A percentile compares a stretch with the other conserved stretches of the same genome.
Conservation (phyloP, 2,797 vertebrate species). For the Ciconia nigra region DNA sequence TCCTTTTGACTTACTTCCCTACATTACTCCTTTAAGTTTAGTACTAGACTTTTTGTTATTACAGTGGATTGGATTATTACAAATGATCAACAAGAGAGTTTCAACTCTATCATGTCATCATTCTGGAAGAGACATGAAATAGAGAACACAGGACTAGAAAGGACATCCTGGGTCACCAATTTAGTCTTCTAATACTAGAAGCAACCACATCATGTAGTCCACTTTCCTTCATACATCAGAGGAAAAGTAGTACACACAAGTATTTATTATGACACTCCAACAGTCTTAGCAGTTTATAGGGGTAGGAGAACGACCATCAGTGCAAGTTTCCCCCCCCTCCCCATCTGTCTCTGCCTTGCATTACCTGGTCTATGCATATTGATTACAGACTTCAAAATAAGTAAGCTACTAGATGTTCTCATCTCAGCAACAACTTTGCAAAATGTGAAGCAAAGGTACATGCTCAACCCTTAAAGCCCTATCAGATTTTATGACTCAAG, state of each 20-base stretch:
- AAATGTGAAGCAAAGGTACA: background rate
- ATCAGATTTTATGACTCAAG: background rate
- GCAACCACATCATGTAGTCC: background rate
- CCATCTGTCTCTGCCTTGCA: background rate
- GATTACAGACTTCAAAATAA: background rate
- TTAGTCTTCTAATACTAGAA: background rate
- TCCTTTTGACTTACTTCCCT: background rate
- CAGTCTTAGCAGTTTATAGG: background rate
- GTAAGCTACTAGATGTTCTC: background rate
- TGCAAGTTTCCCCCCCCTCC: background rate
- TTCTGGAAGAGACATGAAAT: background rate
- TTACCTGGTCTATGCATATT: background rate
- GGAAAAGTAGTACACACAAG: background rate
- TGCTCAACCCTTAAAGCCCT: background rate
- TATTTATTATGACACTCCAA: background rate
- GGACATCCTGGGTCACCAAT: background rate
- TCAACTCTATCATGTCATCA: rapidly evolving
- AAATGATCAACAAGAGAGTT: background rate
- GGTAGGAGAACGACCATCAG: background rate
- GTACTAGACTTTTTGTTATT: background rate
- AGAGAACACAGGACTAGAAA: background rate
- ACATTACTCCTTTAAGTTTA: background rate
- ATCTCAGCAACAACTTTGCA: background rate
- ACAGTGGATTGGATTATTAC: background rate
- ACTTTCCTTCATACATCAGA: background rate